Evolutionary conservation across 2,888 invertebrate species (phyloP).

Genomic region (Argyresthia goedartella): DNA sequence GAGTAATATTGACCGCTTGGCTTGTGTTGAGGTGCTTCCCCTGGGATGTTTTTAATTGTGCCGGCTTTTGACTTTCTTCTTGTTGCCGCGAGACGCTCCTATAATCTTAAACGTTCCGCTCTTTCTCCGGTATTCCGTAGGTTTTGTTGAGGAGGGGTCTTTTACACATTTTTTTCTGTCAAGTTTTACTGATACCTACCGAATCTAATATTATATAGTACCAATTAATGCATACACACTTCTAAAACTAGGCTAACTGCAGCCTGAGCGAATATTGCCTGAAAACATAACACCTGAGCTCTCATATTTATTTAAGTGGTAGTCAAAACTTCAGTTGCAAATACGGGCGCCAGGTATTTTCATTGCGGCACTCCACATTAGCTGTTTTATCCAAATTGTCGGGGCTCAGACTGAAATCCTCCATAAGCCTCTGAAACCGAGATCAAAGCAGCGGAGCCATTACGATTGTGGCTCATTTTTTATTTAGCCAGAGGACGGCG

Average conservation of each 20-base stretch:
- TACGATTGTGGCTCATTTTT: slow-evolving; percentile 70
- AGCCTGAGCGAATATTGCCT: no score
- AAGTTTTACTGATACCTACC: no score
- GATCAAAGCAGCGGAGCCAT: slow-evolving; percentile 60
- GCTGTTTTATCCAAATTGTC: slow-evolving; percentile 63
- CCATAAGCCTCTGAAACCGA: slow-evolving; percentile 62
- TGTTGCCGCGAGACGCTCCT: slow-evolving; percentile 61
- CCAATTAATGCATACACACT: no score
- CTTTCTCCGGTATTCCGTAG: slow-evolving; percentile 43
- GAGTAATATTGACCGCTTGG: slow-evolving; percentile 64
- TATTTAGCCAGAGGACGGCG: slow-evolving; percentile 50
- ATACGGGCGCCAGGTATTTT: no score
- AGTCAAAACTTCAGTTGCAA: no score
- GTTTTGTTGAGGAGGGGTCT: slow-evolving; percentile 36
- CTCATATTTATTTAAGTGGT: no score
- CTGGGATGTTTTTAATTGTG: slow-evolving; percentile 64
- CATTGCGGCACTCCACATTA: slow-evolving; percentile 39
- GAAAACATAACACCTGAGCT: no score
- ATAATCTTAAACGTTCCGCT: slow-evolving; percentile 61
- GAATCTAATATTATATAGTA: no score
- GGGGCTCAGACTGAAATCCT: slow-evolving; percentile 46
- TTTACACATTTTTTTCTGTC: no score
- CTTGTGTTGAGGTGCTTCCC: slow-evolving; percentile 42
- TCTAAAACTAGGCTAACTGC: no score
- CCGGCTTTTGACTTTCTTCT: slow-evolving; percentile 62